A percentile compares a stretch with the other conserved stretches of the same genome.
These are phyloP conservation scores for Priapulus caudatus DNA, from an alignment of 2,888 invertebrate species.

Conservation along the genomic window DNA sequence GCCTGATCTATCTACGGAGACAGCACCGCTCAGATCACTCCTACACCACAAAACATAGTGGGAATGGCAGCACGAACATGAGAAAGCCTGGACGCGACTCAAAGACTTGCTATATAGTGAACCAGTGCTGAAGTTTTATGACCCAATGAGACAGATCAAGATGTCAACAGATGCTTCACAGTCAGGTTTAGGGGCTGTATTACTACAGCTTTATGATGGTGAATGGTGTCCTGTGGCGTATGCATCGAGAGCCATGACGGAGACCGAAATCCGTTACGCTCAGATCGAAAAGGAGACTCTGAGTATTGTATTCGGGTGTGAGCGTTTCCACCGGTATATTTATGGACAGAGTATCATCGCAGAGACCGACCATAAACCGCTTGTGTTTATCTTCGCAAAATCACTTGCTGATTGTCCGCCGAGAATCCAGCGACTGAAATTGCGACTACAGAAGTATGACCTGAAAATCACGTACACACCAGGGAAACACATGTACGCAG, in stretches of 20 bases:
- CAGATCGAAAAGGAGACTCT: conserved; percentile 37
- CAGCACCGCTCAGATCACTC: conserved; percentile 7
- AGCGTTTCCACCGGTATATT: not conserved
- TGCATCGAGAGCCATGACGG: conserved; percentile 29
- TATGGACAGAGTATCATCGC: conserved; percentile 17
- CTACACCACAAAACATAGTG: conserved; percentile 7
- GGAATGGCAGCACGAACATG: conserved; percentile 11
- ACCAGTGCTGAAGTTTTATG: conserved; percentile 30
- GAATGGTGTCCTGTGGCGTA: conserved; percentile 31
- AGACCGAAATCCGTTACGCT: conserved; percentile 30
- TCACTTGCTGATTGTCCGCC: conserved; percentile 31
- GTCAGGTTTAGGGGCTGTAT: conserved; percentile 30
- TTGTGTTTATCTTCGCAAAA: conserved; percentile 32
- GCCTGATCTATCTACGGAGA: conserved; percentile 10
- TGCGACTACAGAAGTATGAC: conserved; percentile 28
- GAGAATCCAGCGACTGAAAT: conserved; percentile 32
- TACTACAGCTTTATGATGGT: conserved; percentile 24
- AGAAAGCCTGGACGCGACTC: conserved; percentile 24
- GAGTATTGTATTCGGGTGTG: not conserved
- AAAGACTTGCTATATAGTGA: conserved; percentile 25
- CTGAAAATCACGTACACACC: conserved; percentile 27
- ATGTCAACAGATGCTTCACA: conserved; percentile 31
- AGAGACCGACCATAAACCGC: conserved; percentile 36
- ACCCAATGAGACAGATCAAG: conserved; percentile 20
- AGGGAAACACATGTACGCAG: conserved; percentile 28